Conservation (phyloP, 2,113 vertebrate genomes). For the Hippocampus comes region DNA sequence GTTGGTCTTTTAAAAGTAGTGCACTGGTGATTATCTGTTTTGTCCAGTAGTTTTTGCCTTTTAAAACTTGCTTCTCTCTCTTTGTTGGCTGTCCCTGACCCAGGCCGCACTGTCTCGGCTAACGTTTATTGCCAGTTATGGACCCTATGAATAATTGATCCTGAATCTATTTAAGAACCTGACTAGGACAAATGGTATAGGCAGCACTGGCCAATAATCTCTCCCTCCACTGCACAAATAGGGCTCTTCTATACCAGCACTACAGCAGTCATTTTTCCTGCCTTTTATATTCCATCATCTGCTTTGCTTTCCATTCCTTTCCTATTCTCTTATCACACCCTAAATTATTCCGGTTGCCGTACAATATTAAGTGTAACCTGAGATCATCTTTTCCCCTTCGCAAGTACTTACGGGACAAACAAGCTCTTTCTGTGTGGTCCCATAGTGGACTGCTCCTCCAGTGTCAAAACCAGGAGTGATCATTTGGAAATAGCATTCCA, state of each 20-base stretch:
- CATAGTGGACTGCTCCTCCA: conserved; percentile 32
- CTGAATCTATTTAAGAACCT: conserved; percentile 69
- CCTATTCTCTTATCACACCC: conserved; percentile 27
- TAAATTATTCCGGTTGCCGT: conserved; percentile 34
- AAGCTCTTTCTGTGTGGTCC: conserved; percentile 47
- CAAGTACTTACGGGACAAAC: conserved; percentile 12
- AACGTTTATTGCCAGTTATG: conserved; percentile 69
- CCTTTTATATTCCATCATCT: conserved; percentile 34
- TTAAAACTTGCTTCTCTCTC: conserved; percentile 23
- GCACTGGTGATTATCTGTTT: background rate
- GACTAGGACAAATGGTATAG: conserved; percentile 66
- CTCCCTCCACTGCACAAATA: conserved; percentile 61
- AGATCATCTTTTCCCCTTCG: conserved; percentile 18
- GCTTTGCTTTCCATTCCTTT: conserved; percentile 34
- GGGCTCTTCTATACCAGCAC: conserved; percentile 46
- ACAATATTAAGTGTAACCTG: conserved; percentile 57
- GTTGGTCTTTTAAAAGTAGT: background rate
- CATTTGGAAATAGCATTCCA: conserved; percentile 41
- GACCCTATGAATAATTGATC: conserved; percentile 69
- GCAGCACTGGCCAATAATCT: conserved; percentile 62
- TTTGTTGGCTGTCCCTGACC: conserved; percentile 21
- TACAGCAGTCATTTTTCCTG: conserved; percentile 50
- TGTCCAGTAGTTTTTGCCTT: conserved; percentile 10
- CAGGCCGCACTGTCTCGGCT: conserved; percentile 50
- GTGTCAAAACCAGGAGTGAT: conserved; percentile 40